A percentile compares a stretch with the other conserved stretches of the same genome.
phyloP scores from a whole-genome alignment of 2,888 invertebrate species.

The Autographa pulchrina region DNA sequence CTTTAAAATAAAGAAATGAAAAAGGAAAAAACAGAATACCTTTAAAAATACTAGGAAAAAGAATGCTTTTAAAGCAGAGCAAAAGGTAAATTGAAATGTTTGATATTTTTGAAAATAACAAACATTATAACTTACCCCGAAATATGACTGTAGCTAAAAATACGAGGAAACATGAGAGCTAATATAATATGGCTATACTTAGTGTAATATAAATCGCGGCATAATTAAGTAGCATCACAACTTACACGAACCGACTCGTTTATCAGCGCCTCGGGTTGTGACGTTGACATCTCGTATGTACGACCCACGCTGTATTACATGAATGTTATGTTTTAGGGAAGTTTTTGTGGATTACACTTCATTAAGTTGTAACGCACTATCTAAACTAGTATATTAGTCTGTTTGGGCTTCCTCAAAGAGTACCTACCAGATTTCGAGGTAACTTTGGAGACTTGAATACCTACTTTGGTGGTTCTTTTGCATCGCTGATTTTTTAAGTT shows the following conservation, averaged over 20 bases:
- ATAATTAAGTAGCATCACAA: slow-evolving; percentile 49
- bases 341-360: slow-evolving; percentile 39
- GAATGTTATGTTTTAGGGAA: slow-evolving; percentile 54
- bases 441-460: too few relatives aligned
- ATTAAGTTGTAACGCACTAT: slow-evolving; percentile 28
- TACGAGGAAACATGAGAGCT: background rate
- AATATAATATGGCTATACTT: background rate
- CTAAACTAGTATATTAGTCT: too few relatives aligned
- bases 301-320: slow-evolving; percentile 46
- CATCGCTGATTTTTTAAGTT: too few relatives aligned
- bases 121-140: background rate
- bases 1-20: too few relatives aligned
- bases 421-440: too few relatives aligned
- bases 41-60: too few relatives aligned
- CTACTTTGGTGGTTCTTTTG: too few relatives aligned
- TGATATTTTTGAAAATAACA: too few relatives aligned
- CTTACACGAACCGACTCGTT: slow-evolving; percentile 35
- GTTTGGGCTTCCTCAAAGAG: too few relatives aligned
- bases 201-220: slow-evolving; percentile 20
- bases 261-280: slow-evolving; percentile 48
- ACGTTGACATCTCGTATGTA: slow-evolving; percentile 42
- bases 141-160: background rate
- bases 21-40: too few relatives aligned
- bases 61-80: too few relatives aligned
- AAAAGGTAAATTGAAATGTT: too few relatives aligned